These are phyloP conservation scores for Atractosteus spatula DNA, from an alignment of 2,113 vertebrate species.

Conservation along the genomic window DNA sequence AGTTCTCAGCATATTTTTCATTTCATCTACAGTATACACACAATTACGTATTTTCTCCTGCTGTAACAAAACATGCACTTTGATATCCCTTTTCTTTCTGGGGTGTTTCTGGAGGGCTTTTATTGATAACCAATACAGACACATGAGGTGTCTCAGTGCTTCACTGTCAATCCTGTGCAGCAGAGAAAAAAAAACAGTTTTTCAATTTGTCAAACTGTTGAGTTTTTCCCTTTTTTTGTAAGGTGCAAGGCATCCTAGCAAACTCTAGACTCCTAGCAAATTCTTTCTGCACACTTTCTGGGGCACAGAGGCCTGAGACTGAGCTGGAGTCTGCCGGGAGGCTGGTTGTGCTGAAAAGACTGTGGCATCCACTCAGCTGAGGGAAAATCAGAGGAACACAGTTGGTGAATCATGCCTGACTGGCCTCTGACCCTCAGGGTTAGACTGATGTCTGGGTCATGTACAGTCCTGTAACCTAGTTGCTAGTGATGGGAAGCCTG, in stretches of 20 bases:
- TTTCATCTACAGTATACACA: too few species aligned
- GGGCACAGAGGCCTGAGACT: background rate
- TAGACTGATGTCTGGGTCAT: slow-evolving; percentile 77
- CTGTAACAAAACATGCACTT: too few species aligned
- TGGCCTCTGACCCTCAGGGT: slow-evolving; percentile 80
- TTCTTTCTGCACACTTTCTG: background rate
- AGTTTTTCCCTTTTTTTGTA: too few species aligned
- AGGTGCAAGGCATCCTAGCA: too few species aligned
- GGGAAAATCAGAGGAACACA: slow-evolving; percentile 61
- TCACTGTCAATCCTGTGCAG: background rate
- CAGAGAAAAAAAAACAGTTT: too few species aligned
- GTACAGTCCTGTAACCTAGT: slow-evolving; percentile 63
- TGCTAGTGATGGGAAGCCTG: slow-evolving; percentile 64
- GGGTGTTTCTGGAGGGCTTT: too few species aligned
- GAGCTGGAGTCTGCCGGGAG: background rate
- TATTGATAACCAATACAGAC: background rate
- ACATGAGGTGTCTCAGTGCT: background rate
- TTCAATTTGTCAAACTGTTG: too few species aligned
- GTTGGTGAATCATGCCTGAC: slow-evolving; percentile 77
- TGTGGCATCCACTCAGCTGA: slow-evolving; percentile 51
- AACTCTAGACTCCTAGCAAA: too few species aligned
- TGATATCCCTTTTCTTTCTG: too few species aligned
- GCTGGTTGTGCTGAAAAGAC: slow-evolving; percentile 41
- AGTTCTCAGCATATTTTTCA: too few species aligned
- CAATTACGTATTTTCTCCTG: too few species aligned